Evolutionary conservation across 37 sponge, comb jelly and placozoan species (phyloP), one percentile per base, ranked within the genome.

Genomic region (Crambe crambe): DNA sequence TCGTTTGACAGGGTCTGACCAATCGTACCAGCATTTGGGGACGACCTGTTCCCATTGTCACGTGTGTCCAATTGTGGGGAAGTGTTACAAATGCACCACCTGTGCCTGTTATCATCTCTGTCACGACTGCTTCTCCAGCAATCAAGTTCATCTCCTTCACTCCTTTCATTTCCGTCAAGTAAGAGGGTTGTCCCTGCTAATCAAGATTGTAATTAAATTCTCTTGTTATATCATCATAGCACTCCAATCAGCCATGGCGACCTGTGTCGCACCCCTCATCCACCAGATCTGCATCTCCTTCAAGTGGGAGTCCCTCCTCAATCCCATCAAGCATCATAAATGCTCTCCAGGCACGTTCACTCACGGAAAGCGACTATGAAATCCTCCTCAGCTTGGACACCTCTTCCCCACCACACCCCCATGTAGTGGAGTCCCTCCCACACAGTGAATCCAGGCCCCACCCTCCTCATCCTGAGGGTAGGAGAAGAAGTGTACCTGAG

Each of bases 281-380:
- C 17, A 1, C 36, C 66, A 20, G 66, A 64, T 44, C 69, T 38
- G 0, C 37, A 56, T 72, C 62, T 34, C 47, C 74, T 2, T 64
- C 78, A 22, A 30, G 40, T 27, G 15, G 15, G 9, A 51, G 15
- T 15, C 21, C 68, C 62, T 42, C 85, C 42, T 9, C 77, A 5
- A 63, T 96, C 31, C 91, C 97, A 25, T 72, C 85, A 1, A 79
- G 82, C 54, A 65, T 96, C 15, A 42, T 85, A 0, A 54, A 72
- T 1, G 83, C 78, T 64, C 81, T 97, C 21, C 86, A 94, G 74
- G 78, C 26, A 34, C 89, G 95, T 47, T 91, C 91, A 23, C 74
- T 97, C 31, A 89, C 92, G 26, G 90, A 81, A 40, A 74, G 79
- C 37, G 97, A 97, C 76, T 97, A 97, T 66, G 97, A 97, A 2